phyloP scores from a whole-genome alignment of 2,113 vertebrate genomes.

The Papio anubis region DNA sequence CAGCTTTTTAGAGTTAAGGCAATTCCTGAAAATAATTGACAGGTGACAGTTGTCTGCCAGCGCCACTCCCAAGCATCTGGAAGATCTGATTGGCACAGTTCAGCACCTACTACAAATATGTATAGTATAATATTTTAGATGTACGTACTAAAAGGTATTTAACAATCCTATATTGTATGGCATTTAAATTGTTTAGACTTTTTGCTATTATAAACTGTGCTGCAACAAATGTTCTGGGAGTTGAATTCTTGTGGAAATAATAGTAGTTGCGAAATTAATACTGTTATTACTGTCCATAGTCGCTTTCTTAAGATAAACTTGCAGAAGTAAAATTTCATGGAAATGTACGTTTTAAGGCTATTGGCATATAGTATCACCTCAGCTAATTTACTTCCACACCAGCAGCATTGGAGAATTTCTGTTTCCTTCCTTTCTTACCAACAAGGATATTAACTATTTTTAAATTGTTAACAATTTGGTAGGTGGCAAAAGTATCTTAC shows the following conservation, averaged over 20 bases:
- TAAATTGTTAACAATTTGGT: not conserved
- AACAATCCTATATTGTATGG: not conserved
- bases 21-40: not conserved
- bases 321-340: not conserved
- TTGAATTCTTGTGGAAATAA: not conserved
- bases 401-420: not conserved
- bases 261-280: not conserved
- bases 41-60: not conserved
- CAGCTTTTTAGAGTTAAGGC: not conserved
- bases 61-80: not conserved
- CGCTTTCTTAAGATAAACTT: not conserved
- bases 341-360: not conserved
- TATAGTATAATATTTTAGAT: conserved; percentile 31
- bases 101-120: not conserved
- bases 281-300: not conserved
- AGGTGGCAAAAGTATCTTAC: not conserved
- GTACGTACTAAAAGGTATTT: not conserved
- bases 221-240: not conserved
- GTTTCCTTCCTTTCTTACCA: not conserved
- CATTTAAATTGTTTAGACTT: not conserved
- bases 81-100: not conserved
- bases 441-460: not conserved
- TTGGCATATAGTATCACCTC: not conserved
- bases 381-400: not conserved
- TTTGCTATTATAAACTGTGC: not conserved